Evolutionary conservation across 2,113 vertebrate genomes (phyloP), one percentile per base, ranked within the genome.

Genomic region (Cariama cristata): DNA sequence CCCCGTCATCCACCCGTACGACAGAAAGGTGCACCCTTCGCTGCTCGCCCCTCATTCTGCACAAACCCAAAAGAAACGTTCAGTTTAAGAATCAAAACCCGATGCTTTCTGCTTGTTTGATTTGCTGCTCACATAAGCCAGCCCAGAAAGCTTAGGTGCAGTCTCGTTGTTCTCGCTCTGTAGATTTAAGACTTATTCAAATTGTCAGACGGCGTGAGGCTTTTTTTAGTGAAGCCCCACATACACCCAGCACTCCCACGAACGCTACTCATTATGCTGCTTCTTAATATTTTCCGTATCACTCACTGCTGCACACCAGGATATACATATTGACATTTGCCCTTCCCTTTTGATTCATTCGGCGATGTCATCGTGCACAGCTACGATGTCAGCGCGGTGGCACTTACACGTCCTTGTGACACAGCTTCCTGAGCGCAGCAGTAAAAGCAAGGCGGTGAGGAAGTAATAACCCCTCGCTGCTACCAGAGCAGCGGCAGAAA

Each of bases 291-390:
- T 93, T 96, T 90, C 90, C 40, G 0, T 64, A 44, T 55, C 91
- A 84, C 71, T 92, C 94, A 95, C 44, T 40, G 72, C 76, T 56
- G 49, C 74, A 44, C 50, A 77, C 38, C 85, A 80, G 96, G 83
- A 72, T 11, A 63, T 19, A 33, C 83, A 27, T 8, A 63, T 4
- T 69, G 64, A 40, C 52, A 44, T 74, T 2, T 74, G 91, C 67
- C 93, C 92, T 97, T 95, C 79, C 93, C 77, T 82, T 79, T n/a
- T 94, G 96, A 94, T 95, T 96, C 91, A 95, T 9, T 24, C 3
- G 0, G 59, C 47, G 32, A 21, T 91, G 86, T 85, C 96, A 33
- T 27, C 1, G 0, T 2, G 13, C 52, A 1, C 40, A 14, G 83
- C 40, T 22, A 55, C 1, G 58, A 33, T 88, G 96, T 92, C 94